Evolutionary conservation across 2,888 invertebrate genomes (phyloP).

Genomic region (Eledona agricola): DNA sequence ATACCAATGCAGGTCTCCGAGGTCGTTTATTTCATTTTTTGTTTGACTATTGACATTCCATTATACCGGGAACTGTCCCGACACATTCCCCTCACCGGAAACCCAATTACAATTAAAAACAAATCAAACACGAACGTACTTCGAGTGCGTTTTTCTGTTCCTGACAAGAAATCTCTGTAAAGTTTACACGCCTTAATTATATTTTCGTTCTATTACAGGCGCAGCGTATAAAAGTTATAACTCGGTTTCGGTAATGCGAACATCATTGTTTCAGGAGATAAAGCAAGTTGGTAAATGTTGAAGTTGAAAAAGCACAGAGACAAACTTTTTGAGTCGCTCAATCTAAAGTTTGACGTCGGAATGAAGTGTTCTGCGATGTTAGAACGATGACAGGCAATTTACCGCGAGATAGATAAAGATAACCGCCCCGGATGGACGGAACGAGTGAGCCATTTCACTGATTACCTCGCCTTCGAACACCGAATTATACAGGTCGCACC

Average conservation of each 20-base stretch:
- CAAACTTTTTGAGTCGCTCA: constrained; percentile 51
- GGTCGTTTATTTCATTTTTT: constrained; percentile 46
- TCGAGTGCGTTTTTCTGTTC: constrained; percentile 25
- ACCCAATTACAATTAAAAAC: constrained; percentile 8
- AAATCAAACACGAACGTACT: constrained; percentile 9
- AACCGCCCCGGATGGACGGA: constrained; percentile 37
- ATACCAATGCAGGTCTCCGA: constrained; percentile 44
- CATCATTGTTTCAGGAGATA: constrained; percentile 51
- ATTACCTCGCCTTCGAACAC: constrained; percentile 52
- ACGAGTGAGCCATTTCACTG: constrained; percentile 50
- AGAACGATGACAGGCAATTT: constrained; percentile 56
- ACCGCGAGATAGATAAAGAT: constrained; percentile 47
- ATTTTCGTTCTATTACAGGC: constrained; percentile 40
- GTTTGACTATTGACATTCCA: constrained; percentile 45
- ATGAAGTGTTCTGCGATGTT: constrained; percentile 56
- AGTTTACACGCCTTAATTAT: constrained; percentile 37
- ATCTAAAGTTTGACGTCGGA: constrained; percentile 56
- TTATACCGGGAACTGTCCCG: constrained; percentile 39
- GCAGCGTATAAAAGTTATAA: constrained; percentile 50
- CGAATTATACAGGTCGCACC: constrained; percentile 39
- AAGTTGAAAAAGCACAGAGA: constrained; percentile 49
- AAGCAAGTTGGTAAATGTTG: constrained; percentile 47
- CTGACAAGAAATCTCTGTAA: constrained; percentile 11
- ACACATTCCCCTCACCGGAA: constrained; percentile 19
- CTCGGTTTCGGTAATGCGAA: constrained; percentile 50